Evolutionary conservation across 1,140 invertebrate genomes (phyloP).

Genomic region (Drosophila tristis): DNA sequence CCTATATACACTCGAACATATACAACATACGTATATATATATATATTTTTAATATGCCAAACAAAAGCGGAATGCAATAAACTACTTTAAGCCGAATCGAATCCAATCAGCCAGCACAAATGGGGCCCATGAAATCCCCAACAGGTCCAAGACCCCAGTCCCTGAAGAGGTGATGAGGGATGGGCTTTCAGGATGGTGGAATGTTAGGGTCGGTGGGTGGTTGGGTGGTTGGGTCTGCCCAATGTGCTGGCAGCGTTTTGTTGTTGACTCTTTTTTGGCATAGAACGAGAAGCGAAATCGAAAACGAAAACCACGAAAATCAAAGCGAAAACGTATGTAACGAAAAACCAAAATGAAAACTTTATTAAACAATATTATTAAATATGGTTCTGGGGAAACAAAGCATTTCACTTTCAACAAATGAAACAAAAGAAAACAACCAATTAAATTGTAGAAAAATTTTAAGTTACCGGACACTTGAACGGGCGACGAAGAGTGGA

Average conservation of each 20-base stretch:
- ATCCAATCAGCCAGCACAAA: conserved; percentile 24
- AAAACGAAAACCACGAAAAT: conserved; percentile 45
- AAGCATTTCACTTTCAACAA: conserved; percentile 65
- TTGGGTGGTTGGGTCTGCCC: background rate
- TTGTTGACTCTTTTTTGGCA: conserved; percentile 37
- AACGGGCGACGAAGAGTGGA: conserved; percentile 12
- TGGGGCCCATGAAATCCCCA: background rate
- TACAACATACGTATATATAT: conserved; percentile 40
- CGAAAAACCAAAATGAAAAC: conserved; percentile 45
- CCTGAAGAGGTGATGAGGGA: background rate
- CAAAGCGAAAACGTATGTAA: conserved; percentile 48
- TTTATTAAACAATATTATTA: conserved; percentile 41
- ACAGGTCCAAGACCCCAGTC: no score
- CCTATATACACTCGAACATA: conserved; percentile 18
- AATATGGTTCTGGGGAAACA: conserved; percentile 78
- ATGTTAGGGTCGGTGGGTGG: background rate
- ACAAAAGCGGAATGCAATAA: conserved; percentile 57
- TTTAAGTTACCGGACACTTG: conserved; percentile 53
- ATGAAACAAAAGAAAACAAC: conserved; percentile 20
- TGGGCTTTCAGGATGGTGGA: no score
- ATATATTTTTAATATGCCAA: conserved; percentile 80
- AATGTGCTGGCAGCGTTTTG: conserved; percentile 34
- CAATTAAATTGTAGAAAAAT: conserved; percentile 64
- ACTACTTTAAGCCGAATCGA: conserved; percentile 54
- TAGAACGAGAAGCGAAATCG: conserved; percentile 6